Percentiles rank a stretch among this genome's conserved stretches.
Evolutionary conservation across 1,140 invertebrate genomes (phyloP).

Genomic region (Calephelis nemesis): DNA sequence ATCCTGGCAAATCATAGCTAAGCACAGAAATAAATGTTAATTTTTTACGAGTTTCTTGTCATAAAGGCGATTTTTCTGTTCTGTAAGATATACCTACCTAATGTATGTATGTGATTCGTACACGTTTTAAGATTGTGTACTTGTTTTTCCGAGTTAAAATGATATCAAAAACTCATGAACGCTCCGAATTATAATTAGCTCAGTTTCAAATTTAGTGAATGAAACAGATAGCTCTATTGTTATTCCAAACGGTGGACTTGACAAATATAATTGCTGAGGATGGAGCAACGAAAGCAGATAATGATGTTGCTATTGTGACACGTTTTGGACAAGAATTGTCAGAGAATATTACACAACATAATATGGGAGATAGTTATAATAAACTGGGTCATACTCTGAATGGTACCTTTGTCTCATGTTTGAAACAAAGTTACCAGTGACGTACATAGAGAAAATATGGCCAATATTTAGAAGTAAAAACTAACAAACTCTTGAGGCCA

Average conservation of each 20-base stretch:
- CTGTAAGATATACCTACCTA: no score
- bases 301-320: conserved; percentile 69
- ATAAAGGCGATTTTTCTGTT: no score
- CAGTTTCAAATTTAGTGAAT: conserved; percentile 50
- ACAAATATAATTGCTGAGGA: conserved; percentile 43
- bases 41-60: no score
- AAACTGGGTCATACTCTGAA: conserved; percentile 15
- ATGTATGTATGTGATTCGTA: no score
- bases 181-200: conserved; percentile 32
- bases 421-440: background rate
- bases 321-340: conserved; percentile 65
- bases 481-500: no score
- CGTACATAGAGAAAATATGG: background rate
- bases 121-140: no score
- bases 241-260: conserved; percentile 44
- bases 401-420: conserved; percentile 4
- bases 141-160: conserved; percentile 28
- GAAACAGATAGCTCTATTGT: conserved; percentile 60
- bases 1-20: no score
- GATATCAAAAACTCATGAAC: conserved; percentile 29
- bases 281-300: conserved; percentile 74
- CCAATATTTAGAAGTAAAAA: background rate
- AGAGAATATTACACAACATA: conserved; percentile 50
- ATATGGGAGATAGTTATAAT: conserved; percentile 18
- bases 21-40: no score